Evolutionary conservation across 2,113 vertebrate species (phyloP), one percentile per base, ranked within the genome.

Genomic region (Bufo bufo): DNA sequence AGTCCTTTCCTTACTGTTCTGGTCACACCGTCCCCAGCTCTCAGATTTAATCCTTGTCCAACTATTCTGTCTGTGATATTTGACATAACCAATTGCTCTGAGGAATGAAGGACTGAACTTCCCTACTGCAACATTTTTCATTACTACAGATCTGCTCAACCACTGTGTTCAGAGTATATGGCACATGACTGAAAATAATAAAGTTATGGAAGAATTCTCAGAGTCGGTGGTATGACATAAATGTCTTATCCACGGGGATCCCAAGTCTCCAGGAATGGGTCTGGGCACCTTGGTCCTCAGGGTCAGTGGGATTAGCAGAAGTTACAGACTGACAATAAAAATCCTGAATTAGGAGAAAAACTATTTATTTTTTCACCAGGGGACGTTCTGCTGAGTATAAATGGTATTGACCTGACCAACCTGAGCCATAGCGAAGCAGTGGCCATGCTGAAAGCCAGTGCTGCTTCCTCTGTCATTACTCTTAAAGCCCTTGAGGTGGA

Each of bases 341-440:
- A 7, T 10, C 4, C 33, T 71, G 13, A 45, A 43, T 45, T 43
- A 16, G 16, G 17, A 61, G 17, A 14, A 3, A 61, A 61, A 16
- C 3, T 74, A 1, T 80, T 10, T 43, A 9, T 9, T 6, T 50
- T 14, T 87, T 43, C 88, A 84, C 87, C 92, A 99, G 98, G 98
- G 47, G 98, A 99, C 47, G 94, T 99, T 50, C 92, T 99, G 89
- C 93, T 99, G 90, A 99, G 97, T 81, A 99, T 99, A 92, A 99
- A 99, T 0, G 96, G 97, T 74, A 97, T 99, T 59, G 98, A 99
- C 89, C 66, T 99, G 93, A 99, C 98, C 23, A 97, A 93, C 89
- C 93, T 99, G 69, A 99, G 97, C 91, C 98, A 99, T 94, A 96
- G 97, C 0, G 98, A 99, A 91, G 98, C 98, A 0, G 98, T 99